Percentiles rank a stretch among this genome's conserved stretches.
Conservation (phyloP, 1,140 invertebrate genomes). For the Platorchestia sp. region DNA sequence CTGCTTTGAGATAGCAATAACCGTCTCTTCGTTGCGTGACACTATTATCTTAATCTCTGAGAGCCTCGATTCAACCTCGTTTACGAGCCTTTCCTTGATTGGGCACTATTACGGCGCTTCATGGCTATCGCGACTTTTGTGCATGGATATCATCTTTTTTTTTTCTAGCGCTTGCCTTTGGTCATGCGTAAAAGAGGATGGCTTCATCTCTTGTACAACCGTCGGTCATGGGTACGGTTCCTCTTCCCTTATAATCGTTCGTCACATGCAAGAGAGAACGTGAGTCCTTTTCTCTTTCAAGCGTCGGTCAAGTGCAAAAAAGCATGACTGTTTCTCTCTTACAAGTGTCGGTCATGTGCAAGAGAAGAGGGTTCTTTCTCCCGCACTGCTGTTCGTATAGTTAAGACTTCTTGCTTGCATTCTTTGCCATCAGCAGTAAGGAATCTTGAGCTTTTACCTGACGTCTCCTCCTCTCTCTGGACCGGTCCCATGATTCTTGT, state of each 20-base stretch:
- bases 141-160: not conserved
- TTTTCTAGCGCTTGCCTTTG: not conserved
- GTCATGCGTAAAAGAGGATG: not conserved
- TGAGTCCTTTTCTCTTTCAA: no score
- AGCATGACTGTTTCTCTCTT: no score
- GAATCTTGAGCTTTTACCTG: conserved; percentile 39
- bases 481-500: conserved; percentile 52
- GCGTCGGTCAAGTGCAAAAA: no score
- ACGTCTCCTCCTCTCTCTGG: not conserved
- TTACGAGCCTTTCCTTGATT: not conserved
- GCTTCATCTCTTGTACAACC: no score
- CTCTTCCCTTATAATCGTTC: no score
- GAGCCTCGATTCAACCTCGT: not conserved
- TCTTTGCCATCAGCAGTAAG: not conserved
- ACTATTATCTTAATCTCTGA: not conserved
- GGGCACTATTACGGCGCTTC: not conserved
- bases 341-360: no score
- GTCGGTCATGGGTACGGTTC: no score
- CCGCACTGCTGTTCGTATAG: not conserved
- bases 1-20: conserved; percentile 1
- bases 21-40: not conserved
- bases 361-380: not conserved
- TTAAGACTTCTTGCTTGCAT: conserved; percentile 23
- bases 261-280: no score
- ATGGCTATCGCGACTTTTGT: not conserved